These are phyloP conservation scores for Seriola dumerili DNA, from an alignment of 2,113 vertebrate species.

Conservation along the genomic window DNA sequence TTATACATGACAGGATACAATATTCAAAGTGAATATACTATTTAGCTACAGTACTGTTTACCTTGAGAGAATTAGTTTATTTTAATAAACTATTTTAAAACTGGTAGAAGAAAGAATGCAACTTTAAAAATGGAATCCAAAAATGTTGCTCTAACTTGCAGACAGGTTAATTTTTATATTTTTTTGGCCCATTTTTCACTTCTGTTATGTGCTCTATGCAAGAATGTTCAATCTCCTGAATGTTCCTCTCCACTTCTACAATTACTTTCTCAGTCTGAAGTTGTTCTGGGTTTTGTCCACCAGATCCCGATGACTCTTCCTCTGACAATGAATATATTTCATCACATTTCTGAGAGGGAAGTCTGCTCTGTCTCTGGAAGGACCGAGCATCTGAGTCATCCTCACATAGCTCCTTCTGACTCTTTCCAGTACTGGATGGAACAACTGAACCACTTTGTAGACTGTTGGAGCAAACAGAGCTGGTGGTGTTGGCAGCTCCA, in stretches of 20 bases:
- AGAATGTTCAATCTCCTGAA: conserved; percentile 30
- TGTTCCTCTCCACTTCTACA: conserved; percentile 73
- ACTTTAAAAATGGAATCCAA: background rate
- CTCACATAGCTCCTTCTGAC: conserved; percentile 81
- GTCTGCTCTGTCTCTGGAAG: conserved; percentile 81
- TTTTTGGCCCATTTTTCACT: conserved; percentile 37
- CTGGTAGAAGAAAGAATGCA: background rate
- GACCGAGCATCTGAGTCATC: conserved; percentile 84
- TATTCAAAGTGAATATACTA: background rate
- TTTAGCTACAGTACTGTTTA: conserved; percentile 1
- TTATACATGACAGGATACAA: background rate
- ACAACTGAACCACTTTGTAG: conserved; percentile 84
- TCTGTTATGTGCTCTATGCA: conserved; percentile 6
- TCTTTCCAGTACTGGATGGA: conserved; percentile 59
- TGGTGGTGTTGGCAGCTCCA: conserved; percentile 66
- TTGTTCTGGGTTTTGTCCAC: conserved; percentile 13
- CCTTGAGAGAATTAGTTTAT: background rate
- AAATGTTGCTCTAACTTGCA: background rate
- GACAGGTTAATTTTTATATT: conserved; percentile 16
- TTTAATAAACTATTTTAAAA: background rate
- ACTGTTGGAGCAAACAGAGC: conserved; percentile 72
- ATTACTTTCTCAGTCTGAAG: conserved; percentile 22
- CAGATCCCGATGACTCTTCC: conserved; percentile 20
- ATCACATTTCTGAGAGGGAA: conserved; percentile 74
- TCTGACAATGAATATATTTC: conserved; percentile 85